phyloP scores from a whole-genome alignment of 2,888 invertebrate genomes.

The Trichopoda pennipes region DNA sequence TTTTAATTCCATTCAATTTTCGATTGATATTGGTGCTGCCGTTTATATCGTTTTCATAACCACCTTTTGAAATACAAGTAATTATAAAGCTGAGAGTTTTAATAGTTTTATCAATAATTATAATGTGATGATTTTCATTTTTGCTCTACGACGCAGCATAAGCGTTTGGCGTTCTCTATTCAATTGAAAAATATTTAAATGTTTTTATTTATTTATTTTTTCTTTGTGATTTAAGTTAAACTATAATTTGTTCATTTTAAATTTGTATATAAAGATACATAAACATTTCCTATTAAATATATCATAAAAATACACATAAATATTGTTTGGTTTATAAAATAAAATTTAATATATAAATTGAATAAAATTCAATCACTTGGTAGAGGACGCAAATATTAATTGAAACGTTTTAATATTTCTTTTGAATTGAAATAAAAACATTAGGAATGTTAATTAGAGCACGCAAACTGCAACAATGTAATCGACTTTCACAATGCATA shows the following conservation, averaged over 20 bases:
- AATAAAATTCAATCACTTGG: slow-evolving; percentile 45
- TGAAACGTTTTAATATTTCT: slow-evolving; percentile 18
- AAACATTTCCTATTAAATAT: slow-evolving; percentile 56
- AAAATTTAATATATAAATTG: slow-evolving; percentile 45
- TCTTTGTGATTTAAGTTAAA: slow-evolving; percentile 30
- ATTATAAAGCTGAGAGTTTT: too few species aligned
- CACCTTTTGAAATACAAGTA: too few species aligned
- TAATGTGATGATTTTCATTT: too few species aligned
- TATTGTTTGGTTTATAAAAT: slow-evolving; percentile 46
- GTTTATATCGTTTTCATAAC: too few species aligned
- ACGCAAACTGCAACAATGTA: slow-evolving; percentile 23
- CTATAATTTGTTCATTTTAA: slow-evolving; percentile 32
- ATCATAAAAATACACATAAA: slow-evolving; percentile 59
- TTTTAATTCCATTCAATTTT: too few species aligned
- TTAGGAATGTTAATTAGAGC: slow-evolving; percentile 38
- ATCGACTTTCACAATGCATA: slow-evolving; percentile 10
- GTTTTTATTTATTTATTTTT: slow-evolving; percentile 21
- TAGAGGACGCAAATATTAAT: slow-evolving; percentile 48
- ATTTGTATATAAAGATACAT: slow-evolving; percentile 20
- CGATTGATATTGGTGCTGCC: too few species aligned
- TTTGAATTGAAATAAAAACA: slow-evolving; percentile 25
- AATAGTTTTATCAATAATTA: too few species aligned
- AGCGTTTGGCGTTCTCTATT: too few species aligned
- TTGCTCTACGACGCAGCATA: too few species aligned
- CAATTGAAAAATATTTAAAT: not conserved